Evolutionary conservation across 2,888 invertebrate species (phyloP).

Genomic region (Hemaris fuciformis): DNA sequence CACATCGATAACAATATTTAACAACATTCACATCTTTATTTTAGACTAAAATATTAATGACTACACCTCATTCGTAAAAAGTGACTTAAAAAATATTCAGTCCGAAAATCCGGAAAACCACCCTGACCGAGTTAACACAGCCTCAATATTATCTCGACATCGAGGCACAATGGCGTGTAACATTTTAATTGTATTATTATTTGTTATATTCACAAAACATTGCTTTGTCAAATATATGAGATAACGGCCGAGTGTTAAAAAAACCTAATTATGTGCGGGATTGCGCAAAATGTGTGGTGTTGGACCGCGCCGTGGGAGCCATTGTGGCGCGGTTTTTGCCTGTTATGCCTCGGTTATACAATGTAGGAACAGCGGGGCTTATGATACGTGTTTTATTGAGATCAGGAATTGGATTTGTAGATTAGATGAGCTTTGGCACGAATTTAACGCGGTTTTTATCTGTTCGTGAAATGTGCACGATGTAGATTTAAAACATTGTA

Average conservation of each 20-base stretch:
- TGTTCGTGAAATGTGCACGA: neutral
- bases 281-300: conserved; percentile 57
- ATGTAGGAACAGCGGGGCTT: conserved; percentile 51
- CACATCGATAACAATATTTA: too few relatives aligned
- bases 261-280: conserved; percentile 57
- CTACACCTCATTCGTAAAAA: neutral
- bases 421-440: neutral
- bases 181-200: conserved; percentile 11
- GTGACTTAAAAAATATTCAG: neutral
- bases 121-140: conserved; percentile 32
- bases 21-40: too few relatives aligned
- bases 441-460: neutral
- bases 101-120: conserved; percentile 14
- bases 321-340: conserved; percentile 34
- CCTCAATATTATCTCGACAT: conserved; percentile 27
- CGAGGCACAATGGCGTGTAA: conserved; percentile 10
- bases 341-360: conserved; percentile 59
- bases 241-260: conserved; percentile 60
- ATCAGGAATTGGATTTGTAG: conserved; percentile 7
- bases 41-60: neutral
- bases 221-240: conserved; percentile 18
- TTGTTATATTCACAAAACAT: conserved; percentile 17
- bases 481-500: neutral
- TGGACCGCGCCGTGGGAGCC: conserved; percentile 48
- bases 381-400: conserved; percentile 23